phyloP scores from a whole-genome alignment of 2,888 invertebrate genomes.

The Callyntrura sp. region DNA sequence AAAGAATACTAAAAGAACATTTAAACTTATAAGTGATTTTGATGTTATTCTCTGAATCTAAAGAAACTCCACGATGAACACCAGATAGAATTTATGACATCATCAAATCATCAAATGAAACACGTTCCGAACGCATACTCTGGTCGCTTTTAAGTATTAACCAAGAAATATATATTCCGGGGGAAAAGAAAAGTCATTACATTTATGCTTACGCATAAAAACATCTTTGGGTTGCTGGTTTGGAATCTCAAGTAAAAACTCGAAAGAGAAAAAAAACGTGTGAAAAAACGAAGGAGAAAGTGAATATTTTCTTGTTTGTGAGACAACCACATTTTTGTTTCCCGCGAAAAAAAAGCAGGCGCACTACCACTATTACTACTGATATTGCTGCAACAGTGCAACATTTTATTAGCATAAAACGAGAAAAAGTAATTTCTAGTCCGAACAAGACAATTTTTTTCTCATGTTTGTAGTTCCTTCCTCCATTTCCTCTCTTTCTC shows the following conservation, averaged over 20 bases:
- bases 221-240: neutral
- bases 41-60: neutral
- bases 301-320: constrained; percentile 7
- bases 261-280: no score
- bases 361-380: neutral
- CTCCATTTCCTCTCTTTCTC: no score
- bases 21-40: neutral
- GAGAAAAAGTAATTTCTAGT: constrained; percentile 7
- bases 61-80: no score
- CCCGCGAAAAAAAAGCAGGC: no score
- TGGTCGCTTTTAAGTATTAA: neutral
- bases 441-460: neutral
- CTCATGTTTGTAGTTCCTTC: neutral
- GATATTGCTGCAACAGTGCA: constrained; percentile 27
- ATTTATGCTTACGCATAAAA: constrained; percentile 11
- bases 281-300: neutral
- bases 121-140: constrained; percentile 17
- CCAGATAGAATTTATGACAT: constrained; percentile 23
- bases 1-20: neutral
- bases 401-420: constrained; percentile 40
- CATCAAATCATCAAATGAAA: constrained; percentile 42
- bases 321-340: constrained; percentile 30
- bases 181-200: constrained; percentile 32
- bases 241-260: no score
- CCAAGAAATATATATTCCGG: constrained; percentile 9